A percentile compares a stretch with the other conserved stretches of the same genome.
Evolutionary conservation across 1,140 invertebrate species (phyloP).

Genomic region (Augochlora pura): DNA sequence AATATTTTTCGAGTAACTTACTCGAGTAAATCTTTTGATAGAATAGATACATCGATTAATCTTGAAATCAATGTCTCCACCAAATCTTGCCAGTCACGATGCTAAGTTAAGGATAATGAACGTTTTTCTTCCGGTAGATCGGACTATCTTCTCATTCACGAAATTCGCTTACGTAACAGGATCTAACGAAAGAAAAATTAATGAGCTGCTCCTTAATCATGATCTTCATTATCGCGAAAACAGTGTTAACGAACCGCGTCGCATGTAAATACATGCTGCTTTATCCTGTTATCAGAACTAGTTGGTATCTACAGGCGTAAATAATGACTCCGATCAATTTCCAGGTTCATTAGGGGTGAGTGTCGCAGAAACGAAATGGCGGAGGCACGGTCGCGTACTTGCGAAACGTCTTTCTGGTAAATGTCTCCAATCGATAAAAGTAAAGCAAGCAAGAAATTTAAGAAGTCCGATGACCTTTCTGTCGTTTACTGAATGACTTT

Average conservation of each 20-base stretch:
- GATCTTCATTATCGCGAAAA: slow-evolving; percentile 21
- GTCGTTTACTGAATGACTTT: no score
- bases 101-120: not conserved
- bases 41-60: no score
- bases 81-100: not conserved
- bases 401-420: not conserved
- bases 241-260: slow-evolving; percentile 20
- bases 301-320: slow-evolving; percentile 12
- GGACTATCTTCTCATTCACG: not conserved
- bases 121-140: not conserved
- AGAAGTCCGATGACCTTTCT: no score
- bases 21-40: no score
- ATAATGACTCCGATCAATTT: slow-evolving; percentile 37
- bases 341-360: slow-evolving; percentile 9
- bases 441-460: not conserved
- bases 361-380: no score
- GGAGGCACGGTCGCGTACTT: no score
- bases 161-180: slow-evolving; percentile 13
- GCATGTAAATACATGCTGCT: slow-evolving; percentile 27
- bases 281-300: slow-evolving; percentile 1
- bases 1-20: no score
- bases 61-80: no score
- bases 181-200: slow-evolving; percentile 33
- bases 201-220: slow-evolving; percentile 35
- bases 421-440: not conserved